A percentile compares a stretch with the other conserved stretches of the same genome.
These are phyloP conservation scores for Artibeus jamaicensis DNA, from an alignment of 2,797 vertebrate genomes.

Conservation along the genomic window DNA sequence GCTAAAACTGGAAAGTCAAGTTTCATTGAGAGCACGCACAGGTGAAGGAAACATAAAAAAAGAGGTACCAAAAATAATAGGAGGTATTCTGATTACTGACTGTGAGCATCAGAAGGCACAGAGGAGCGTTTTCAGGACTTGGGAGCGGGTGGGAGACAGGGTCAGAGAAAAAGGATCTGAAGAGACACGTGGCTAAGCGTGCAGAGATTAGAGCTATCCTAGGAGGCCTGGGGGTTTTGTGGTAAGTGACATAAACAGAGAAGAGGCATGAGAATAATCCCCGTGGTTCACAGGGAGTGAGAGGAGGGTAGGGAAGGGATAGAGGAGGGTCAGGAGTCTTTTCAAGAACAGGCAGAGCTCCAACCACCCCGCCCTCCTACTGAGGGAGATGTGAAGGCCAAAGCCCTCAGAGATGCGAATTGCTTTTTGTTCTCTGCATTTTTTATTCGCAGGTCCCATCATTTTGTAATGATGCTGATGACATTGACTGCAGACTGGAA, in stretches of 20 bases:
- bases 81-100: background rate
- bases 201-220: background rate
- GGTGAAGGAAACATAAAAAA: background rate
- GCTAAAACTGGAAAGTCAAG: background rate
- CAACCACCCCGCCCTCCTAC: background rate
- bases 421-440: background rate
- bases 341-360: background rate
- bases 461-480: slow-evolving; percentile 90
- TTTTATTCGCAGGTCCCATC: slow-evolving; percentile 89
- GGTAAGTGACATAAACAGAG: background rate
- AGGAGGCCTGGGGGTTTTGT: background rate
- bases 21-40: background rate
- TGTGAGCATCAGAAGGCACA: background rate
- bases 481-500: slow-evolving; percentile 94
- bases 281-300: background rate
- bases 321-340: background rate
- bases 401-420: background rate
- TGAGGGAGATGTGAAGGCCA: background rate
- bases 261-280: background rate
- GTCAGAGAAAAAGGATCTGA: background rate
- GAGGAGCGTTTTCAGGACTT: background rate
- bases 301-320: background rate
- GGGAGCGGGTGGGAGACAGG: background rate
- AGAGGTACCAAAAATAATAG: background rate
- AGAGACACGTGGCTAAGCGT: background rate